A percentile compares a stretch with the other conserved stretches of the same genome.
These are phyloP conservation scores for Martes martes DNA, from an alignment of 2,113 vertebrate species.

Conservation along the genomic window DNA sequence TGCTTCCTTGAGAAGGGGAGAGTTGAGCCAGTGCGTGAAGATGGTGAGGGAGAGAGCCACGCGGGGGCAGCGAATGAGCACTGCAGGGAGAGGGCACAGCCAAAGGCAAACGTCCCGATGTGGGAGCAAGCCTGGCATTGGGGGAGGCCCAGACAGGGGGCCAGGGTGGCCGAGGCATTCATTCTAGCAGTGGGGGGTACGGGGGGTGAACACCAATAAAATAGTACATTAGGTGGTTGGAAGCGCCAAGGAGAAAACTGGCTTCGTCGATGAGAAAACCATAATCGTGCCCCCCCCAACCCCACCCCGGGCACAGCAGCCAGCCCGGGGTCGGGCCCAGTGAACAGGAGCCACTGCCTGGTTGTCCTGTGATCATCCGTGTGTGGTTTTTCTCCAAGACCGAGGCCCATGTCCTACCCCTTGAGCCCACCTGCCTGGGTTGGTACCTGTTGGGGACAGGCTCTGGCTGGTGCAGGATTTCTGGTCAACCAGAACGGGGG, in stretches of 20 bases:
- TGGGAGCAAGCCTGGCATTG: background rate
- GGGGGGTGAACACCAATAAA: background rate
- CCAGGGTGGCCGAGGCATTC: background rate
- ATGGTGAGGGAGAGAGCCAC: background rate
- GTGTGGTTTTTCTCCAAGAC: background rate
- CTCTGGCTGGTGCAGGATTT: background rate
- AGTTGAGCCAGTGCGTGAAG: background rate
- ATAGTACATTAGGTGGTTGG: background rate
- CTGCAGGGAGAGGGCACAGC: background rate
- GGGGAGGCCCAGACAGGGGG: background rate
- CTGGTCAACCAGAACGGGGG: background rate
- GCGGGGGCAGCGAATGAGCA: fast-evolving
- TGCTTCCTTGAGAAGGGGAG: background rate
- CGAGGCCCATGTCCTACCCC: fast-evolving
- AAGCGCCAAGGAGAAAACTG: background rate
- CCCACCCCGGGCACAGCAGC: no score
- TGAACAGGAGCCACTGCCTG: background rate
- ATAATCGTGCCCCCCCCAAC: no score
- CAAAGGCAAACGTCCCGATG: background rate
- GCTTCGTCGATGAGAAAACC: background rate
- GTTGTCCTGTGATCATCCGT: fast-evolving
- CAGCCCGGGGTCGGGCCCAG: background rate
- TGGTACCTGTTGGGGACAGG: fast-evolving
- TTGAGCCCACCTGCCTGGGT: background rate
- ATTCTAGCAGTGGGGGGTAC: fast-evolving